Conservation (phyloP, 2,113 vertebrate genomes). For the Hydrochoerus hydrochaeris region DNA sequence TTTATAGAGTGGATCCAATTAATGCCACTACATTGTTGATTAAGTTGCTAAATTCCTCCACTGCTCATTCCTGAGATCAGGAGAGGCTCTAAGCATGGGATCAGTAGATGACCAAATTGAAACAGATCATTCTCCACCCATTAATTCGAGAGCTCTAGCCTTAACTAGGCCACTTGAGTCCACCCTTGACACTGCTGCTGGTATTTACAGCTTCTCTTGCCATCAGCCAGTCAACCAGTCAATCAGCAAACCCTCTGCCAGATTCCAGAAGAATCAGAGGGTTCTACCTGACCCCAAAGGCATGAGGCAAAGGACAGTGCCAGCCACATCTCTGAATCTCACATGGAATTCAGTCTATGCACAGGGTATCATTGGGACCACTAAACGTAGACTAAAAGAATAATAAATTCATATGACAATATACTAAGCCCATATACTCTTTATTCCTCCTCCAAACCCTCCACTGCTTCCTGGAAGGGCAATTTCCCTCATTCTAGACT, state of each 20-base stretch:
- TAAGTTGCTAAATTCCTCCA: not conserved
- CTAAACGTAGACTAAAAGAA: conserved; percentile 2
- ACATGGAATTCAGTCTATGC: not conserved
- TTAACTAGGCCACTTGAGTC: not conserved
- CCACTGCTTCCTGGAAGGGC: not conserved
- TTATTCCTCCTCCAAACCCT: not conserved
- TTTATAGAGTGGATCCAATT: not conserved
- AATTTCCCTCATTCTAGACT: not conserved
- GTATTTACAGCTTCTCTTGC: not conserved
- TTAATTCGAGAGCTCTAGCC: not conserved
- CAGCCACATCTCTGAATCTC: not conserved
- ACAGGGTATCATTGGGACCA: not conserved
- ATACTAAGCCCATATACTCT: not conserved
- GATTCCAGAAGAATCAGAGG: not conserved
- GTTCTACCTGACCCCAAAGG: not conserved
- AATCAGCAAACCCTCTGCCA: not conserved
- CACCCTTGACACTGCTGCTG: not conserved
- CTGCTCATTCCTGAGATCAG: not conserved
- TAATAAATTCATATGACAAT: not conserved
- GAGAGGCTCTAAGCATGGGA: not conserved
- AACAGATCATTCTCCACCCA: not conserved
- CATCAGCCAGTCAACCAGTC: not conserved
- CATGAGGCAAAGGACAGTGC: too few relatives aligned
- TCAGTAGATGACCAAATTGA: not conserved
- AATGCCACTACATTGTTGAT: not conserved